Base-by-base conservation (phyloP, 2,797 vertebrate species). In the Distichodus sexfasciatus region DNA sequence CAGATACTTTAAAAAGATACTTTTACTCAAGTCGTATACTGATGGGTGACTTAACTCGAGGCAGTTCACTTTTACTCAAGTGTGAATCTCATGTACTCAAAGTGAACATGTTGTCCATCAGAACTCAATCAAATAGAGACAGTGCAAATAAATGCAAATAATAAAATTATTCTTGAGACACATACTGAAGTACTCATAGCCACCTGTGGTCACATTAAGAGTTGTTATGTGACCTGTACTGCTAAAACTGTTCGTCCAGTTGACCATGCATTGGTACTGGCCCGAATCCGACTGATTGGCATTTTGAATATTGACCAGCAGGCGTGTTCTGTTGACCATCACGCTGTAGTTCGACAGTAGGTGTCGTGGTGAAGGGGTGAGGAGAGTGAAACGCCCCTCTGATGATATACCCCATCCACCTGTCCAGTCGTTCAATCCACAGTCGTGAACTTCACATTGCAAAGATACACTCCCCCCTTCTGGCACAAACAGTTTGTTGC, bases 361-460 rank as follows among this genome's bases (percentile, higher is more conserved):
- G 19, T 70, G 46, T 23, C 62, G 76, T 6, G 1, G 2, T 0
- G 70, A 75, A 6, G 69, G 7, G 1, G n/a, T 6, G 35, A 87
- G 47, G 1, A 0, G 11, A 8, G 0, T 47, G 1, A 57, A 47
- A 0, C 1, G 3, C 6, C 28, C 2, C 0, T 24, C 0, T 21
- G 21, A 35, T 8, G 3, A 17, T 38, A 53, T 0, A 10, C 43
- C 82, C 89, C 89, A 50, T 11, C 51, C 21, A 48, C 78, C 76
- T 0, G 0, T 78, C 87, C 88, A 91, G 15, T 0, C 0, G 0
- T 1, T 1, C 0, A 41, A 0, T 24, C 82, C 84, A 75, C 90
- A 90, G 67, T 91, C 86, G n/a, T 40, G 48, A 31, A 91, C 79
- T 1, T 62, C 71, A 72, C 90, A 91, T 23, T 46, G 77, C 71